Base-by-base conservation (phyloP, 2,888 invertebrate species). In the Diarsia dahlii region DNA sequence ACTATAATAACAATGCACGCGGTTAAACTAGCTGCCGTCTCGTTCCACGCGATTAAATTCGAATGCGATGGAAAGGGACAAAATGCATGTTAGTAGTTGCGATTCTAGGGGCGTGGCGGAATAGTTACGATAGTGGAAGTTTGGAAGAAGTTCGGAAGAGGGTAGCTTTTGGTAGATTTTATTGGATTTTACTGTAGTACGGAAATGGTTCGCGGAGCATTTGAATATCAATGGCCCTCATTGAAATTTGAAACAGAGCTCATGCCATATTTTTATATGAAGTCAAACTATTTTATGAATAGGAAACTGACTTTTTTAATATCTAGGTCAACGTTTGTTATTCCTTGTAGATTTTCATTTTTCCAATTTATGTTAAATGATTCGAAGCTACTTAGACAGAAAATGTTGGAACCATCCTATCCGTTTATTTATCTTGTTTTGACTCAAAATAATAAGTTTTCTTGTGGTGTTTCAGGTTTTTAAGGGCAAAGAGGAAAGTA, bases 81-180 rank as follows among this genome's bases (percentile, higher is more conserved):
- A 82, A 5, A 4, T 85, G 84, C 89, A 93, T 58, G 52, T 82
- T 68, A 89, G 84, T 84, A 46, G 84, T 82, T 92, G 79, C 91
- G 86, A 85, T 80, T 81, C 84, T 85, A 90, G 94, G 95, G 95
- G 96, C 92, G 94, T 90, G 90, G 89, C 90, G 67, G 89, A 92
- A 95, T 95, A 95, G 95, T 95, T 95, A 87, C 91, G 90, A 93
- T 95, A 95, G 95, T 94, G 93, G 92, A 93, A 96, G 94, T 96
- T 96, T 93, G 90, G 93, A 95, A 96, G 96, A 96, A 96, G 94
- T 96, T 96, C 93, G 89, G 92, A 95, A 95, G 94, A 94, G 95
- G 93, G 94, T 91, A 90, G 92, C 89, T 95, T 95, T 95, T 95
- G 93, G 94, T 91, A 90, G 91, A 91, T 95, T 95, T 96, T 96